phyloP scores from a whole-genome alignment of 2,113 vertebrate genomes.

The Patagioenas fasciata region DNA sequence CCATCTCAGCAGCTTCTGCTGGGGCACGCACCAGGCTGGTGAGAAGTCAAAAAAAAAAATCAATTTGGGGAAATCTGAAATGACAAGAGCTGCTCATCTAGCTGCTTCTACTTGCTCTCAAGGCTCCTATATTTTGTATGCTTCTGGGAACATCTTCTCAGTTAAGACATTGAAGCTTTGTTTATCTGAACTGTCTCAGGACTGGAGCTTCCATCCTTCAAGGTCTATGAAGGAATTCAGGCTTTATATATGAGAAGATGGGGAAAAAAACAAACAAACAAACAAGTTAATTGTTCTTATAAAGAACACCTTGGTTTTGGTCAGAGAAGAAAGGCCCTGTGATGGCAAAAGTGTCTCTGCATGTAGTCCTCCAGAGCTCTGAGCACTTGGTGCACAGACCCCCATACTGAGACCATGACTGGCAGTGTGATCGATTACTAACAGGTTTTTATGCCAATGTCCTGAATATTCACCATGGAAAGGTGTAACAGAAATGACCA shows the following conservation, averaged over 20 bases:
- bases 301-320: not conserved
- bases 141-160: not conserved
- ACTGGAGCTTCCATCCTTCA: too few species aligned
- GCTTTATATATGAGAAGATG: not conserved
- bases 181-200: not conserved
- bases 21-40: not conserved
- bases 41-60: not conserved
- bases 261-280: too few species aligned
- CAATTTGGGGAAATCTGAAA: not conserved
- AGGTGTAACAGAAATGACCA: not conserved
- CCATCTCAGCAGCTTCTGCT: not conserved
- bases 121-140: not conserved
- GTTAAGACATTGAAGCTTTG: not conserved
- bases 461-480: not conserved
- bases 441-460: not conserved
- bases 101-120: not conserved
- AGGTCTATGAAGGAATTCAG: not conserved
- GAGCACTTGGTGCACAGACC: not conserved
- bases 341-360: not conserved
- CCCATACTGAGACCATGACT: fast-evolving
- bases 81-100: not conserved
- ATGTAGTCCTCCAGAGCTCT: not conserved
- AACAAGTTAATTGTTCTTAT: not conserved
- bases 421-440: not conserved
- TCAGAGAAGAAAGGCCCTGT: not conserved